These are phyloP conservation scores for Microtus californicus DNA, from an alignment of 2,797 vertebrate species.

Conservation along the genomic window DNA sequence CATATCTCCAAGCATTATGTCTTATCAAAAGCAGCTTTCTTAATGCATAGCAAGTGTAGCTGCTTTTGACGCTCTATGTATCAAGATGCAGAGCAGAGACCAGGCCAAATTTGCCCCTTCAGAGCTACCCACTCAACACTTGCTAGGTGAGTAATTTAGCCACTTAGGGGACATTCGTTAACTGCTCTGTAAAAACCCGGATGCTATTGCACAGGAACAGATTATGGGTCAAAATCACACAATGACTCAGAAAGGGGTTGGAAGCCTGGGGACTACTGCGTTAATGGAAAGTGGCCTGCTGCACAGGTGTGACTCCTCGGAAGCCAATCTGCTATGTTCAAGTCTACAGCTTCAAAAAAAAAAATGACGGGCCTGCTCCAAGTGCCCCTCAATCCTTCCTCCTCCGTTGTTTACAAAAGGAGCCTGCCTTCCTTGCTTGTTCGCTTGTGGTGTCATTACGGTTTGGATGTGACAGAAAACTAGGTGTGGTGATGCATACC, in stretches of 20 bases:
- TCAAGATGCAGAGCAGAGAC: conserved; percentile 9
- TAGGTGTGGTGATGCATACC: background rate
- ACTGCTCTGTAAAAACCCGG: conserved; percentile 33
- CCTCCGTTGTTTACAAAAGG: background rate
- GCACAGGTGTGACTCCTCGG: conserved; percentile 15
- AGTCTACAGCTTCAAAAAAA: background rate
- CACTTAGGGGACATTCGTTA: background rate
- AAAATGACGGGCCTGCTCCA: background rate
- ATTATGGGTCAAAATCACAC: conserved; percentile 16
- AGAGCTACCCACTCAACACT: conserved; percentile 36
- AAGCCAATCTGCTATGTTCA: conserved; percentile 37
- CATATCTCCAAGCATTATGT: conserved; percentile 61
- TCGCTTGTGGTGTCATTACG: too few species aligned
- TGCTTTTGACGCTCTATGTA: background rate
- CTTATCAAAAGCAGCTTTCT: conserved; percentile 69
- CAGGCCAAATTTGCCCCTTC: conserved; percentile 27
- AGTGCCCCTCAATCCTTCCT: background rate
- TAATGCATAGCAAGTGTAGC: conserved; percentile 22
- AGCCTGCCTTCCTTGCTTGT: background rate
- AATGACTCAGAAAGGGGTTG: conserved; percentile 7
- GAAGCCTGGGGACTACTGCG: conserved; percentile 23
- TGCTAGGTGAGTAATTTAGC: conserved; percentile 35
- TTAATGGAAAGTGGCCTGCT: conserved; percentile 33
- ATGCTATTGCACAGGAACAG: background rate
- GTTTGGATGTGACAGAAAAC: background rate